Evolutionary conservation across 2,888 invertebrate species (phyloP), one percentile per base, ranked within the genome.

Genomic region (Phaedon cochleariae): DNA sequence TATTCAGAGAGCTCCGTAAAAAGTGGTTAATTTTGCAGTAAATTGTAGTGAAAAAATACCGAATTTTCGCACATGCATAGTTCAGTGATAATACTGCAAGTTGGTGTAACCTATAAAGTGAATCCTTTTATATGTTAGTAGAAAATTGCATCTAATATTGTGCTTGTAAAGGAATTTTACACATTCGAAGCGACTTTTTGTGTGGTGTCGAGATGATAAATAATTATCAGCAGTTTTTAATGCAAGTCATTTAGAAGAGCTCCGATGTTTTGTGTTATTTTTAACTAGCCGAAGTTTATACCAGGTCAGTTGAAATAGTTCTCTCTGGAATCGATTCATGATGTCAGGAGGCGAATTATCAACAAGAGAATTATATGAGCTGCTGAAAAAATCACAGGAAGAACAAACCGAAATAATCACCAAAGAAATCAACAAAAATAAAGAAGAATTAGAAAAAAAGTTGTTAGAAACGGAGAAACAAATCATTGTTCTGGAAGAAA

Each of bases 321-420:
- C n/a, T n/a, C n/a, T n/a, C n/a, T n/a, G n/a, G n/a, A n/a, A n/a
- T n/a, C n/a, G n/a, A n/a, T n/a, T n/a, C n/a, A n/a, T n/a, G n/a
- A n/a, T n/a, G n/a, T n/a, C n/a, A n/a, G n/a, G 26, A 26, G 26
- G 26, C 26, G 26, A 26, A 26, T 26, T 26, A 26, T 26, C 26
- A 26, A 26, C 26, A 26, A 26, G 26, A 26, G 26, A 26, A 5
- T 26, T 26, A 26, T 26, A 26, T 26, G 26, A 5, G 26, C 26
- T 26, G 26, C 7, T 26, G 26, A 26, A 26, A 26, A 26, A 26
- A 26, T 26, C 26, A 52, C 29, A 52, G 26, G 52, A 52, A 52
- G 29, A 52, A 26, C 26, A 52, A 26, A 26, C 52, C 6, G 52
- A 29, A n/a, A 52, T 26, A 52, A 22, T 26, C 52, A 52, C 52